phyloP scores from a whole-genome alignment of 2,888 invertebrate genomes.

The Ichneumoninae sp. region DNA sequence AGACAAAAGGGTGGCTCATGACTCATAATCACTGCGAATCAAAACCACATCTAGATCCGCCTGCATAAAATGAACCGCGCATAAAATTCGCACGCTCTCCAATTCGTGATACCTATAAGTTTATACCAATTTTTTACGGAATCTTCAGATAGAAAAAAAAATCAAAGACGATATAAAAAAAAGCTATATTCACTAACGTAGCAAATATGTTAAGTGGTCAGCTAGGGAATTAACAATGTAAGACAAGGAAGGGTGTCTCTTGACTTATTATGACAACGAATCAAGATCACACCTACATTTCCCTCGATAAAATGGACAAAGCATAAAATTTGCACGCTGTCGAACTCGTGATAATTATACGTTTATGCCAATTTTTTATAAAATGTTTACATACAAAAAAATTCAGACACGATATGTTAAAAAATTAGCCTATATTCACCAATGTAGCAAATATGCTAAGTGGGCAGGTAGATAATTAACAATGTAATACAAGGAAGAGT shows the following conservation, averaged over 20 bases:
- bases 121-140: no score
- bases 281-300: background rate
- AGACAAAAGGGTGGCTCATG: background rate
- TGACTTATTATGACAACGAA: background rate
- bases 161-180: background rate
- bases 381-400: no score
- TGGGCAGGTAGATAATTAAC: background rate
- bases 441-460: no score
- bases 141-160: no score
- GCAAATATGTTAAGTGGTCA: background rate
- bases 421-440: no score
- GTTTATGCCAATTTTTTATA: no score
- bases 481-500: background rate
- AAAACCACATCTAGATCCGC: background rate
- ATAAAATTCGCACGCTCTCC: no score
- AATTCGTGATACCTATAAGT: background rate
- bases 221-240: background rate
- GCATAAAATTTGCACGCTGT: slow-evolving; percentile 17
- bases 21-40: background rate
- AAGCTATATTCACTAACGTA: no score
- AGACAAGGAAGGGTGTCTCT: background rate
- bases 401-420: background rate
- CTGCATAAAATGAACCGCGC: no score
- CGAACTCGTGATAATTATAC: background rate
- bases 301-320: background rate